phyloP scores from a whole-genome alignment of 2,797 vertebrate genomes.

The Prionace glauca region DNA sequence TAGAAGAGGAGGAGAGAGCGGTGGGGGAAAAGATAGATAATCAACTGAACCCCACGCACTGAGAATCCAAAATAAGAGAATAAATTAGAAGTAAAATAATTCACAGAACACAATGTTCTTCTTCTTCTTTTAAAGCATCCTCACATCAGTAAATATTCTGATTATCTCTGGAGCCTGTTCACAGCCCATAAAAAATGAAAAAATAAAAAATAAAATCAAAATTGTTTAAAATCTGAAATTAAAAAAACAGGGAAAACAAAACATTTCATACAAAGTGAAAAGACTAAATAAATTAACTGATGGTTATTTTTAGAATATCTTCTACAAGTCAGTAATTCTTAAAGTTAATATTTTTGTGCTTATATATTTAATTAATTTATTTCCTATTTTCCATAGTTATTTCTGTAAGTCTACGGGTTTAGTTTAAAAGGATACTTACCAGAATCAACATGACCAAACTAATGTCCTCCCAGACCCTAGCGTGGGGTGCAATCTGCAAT shows the following conservation, averaged over 20 bases:
- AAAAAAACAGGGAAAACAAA: neutral
- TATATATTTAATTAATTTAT: neutral
- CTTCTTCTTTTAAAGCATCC: too few species aligned
- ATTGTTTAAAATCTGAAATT: neutral
- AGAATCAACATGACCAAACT: neutral
- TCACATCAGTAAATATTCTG: neutral
- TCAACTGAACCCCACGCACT: neutral
- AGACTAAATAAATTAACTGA: neutral
- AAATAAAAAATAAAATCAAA: neutral
- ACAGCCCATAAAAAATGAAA: neutral
- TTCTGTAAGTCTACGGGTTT: neutral
- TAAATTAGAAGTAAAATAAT: neutral
- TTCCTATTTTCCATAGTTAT: neutral
- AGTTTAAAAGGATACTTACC: neutral
- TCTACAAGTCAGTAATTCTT: neutral
- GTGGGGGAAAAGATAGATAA: neutral
- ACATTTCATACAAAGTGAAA: neutral
- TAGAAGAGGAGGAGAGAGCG: too few species aligned
- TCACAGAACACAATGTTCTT: neutral
- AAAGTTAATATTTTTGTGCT: neutral
- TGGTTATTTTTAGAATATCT: neutral
- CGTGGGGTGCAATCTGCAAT: neutral
- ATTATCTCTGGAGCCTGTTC: neutral
- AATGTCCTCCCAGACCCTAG: neutral
- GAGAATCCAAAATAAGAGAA: neutral